Conservation (phyloP, 2,113 vertebrate genomes). For the Hassar affinis region DNA sequence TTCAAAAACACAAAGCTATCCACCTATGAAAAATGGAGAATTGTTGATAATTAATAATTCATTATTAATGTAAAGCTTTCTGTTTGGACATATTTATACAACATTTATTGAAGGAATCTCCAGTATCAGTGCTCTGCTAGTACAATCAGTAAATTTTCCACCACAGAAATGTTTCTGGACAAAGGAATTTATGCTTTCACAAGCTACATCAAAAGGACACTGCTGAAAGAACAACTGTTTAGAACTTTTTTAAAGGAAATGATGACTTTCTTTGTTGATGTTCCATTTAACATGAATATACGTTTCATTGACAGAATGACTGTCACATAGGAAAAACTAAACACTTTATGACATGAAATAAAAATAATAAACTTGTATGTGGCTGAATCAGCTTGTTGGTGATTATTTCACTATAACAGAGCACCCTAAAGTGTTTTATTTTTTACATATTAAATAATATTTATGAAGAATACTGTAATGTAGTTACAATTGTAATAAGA, state of each 20-base stretch:
- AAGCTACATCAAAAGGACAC: background rate
- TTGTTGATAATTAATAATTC: too few relatives aligned
- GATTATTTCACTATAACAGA: background rate
- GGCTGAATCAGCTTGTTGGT: background rate
- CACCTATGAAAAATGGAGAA: background rate
- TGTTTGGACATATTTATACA: background rate
- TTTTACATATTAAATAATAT: background rate
- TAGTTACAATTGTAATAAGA: background rate
- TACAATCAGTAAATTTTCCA: background rate
- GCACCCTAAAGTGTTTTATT: background rate
- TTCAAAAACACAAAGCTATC: background rate
- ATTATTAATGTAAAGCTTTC: background rate
- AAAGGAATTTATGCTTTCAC: background rate
- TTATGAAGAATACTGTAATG: background rate
- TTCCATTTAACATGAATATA: background rate
- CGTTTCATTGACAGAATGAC: background rate
- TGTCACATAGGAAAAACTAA: background rate
- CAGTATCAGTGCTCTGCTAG: background rate
- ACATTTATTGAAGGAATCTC: background rate
- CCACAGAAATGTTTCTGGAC: background rate
- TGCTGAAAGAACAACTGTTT: background rate
- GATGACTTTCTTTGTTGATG: background rate
- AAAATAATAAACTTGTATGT: background rate
- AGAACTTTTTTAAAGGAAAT: background rate
- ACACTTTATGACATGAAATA: background rate